Percentiles rank a stretch among this genome's conserved stretches.
Evolutionary conservation across 35 echinoderm and acorn worm genomes (phyloP).

Genomic region (Hemicentrotus pulcherrimus): DNA sequence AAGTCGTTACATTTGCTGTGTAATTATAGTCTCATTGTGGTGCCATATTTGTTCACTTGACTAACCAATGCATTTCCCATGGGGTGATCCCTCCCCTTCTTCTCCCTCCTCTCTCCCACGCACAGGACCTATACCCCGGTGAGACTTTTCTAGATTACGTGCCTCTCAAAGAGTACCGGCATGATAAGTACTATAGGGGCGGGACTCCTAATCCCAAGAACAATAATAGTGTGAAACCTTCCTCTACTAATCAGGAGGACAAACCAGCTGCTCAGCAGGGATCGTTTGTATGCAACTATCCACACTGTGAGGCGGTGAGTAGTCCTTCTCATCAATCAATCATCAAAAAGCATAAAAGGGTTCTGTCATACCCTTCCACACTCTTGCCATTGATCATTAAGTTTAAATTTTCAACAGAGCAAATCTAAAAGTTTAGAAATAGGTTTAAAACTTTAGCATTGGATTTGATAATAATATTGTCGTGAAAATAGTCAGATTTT

Average conservation of each 20-base stretch:
- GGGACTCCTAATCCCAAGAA: slow-evolving; percentile 53
- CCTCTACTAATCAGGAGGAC: slow-evolving; percentile 78
- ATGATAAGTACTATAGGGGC: slow-evolving; percentile 91
- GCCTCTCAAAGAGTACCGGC: slow-evolving; percentile 91
- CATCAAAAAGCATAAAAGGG: too few relatives aligned
- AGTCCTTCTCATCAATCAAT: background rate
- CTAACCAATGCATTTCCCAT: background rate
- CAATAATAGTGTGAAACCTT: slow-evolving; percentile 83
- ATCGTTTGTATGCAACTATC: slow-evolving; percentile 81
- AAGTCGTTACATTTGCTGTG: background rate
- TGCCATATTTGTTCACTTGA: background rate
- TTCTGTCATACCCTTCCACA: too few relatives aligned
- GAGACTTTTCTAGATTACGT: slow-evolving; percentile 97
- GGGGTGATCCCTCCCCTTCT: slow-evolving; percentile 13
- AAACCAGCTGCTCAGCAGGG: slow-evolving; percentile 67
- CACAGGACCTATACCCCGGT: slow-evolving; percentile 87
- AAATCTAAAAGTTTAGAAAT: too few relatives aligned
- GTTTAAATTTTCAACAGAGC: too few relatives aligned
- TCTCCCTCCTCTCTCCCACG: background rate
- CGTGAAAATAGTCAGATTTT: too few relatives aligned
- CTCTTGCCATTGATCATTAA: too few relatives aligned
- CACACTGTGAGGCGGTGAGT: slow-evolving; percentile 90
- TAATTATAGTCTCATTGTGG: background rate
- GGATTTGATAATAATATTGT: too few relatives aligned
- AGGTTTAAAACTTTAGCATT: too few relatives aligned